Conservation (phyloP, 2,113 vertebrate species). For the Mirza zaza region DNA sequence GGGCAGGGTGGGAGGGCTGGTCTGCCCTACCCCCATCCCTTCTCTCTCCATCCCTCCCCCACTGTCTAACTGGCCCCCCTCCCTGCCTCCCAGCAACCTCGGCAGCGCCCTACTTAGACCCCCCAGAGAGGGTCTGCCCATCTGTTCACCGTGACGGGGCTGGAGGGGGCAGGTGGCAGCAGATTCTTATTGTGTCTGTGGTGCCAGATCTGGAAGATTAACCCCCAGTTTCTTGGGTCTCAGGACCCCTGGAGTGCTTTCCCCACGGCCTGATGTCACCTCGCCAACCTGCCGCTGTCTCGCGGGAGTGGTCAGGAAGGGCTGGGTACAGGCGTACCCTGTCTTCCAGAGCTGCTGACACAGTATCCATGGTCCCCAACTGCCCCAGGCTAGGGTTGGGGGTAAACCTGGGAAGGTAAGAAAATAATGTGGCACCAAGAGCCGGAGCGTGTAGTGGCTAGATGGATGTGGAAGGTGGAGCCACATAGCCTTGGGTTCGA, state of each 20-base stretch:
- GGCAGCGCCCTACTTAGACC: conserved; percentile 59
- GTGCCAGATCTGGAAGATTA: conserved; percentile 41
- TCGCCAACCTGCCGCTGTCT: not conserved
- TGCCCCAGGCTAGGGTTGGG: not conserved
- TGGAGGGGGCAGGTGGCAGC: not conserved
- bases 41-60: not conserved
- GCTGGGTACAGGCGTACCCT: not conserved
- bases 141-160: conserved; percentile 1
- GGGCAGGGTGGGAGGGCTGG: not conserved
- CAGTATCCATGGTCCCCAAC: not conserved
- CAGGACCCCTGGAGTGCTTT: not conserved
- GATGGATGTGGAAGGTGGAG: not conserved
- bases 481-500: not conserved
- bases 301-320: not conserved
- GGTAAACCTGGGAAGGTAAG: not conserved
- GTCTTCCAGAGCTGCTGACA: not conserved
- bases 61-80: not conserved
- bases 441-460: not conserved
- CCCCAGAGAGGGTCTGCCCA: conserved; percentile 45
- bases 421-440: no score
- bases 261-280: not conserved
- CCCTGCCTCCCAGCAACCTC: conserved; percentile 6
- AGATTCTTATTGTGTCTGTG: not conserved
- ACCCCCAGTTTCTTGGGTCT: not conserved
- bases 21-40: not conserved